Evolutionary conservation across 2,797 vertebrate genomes (phyloP), one percentile per base, ranked within the genome.

Genomic region (Mormyrops boulengeri): DNA sequence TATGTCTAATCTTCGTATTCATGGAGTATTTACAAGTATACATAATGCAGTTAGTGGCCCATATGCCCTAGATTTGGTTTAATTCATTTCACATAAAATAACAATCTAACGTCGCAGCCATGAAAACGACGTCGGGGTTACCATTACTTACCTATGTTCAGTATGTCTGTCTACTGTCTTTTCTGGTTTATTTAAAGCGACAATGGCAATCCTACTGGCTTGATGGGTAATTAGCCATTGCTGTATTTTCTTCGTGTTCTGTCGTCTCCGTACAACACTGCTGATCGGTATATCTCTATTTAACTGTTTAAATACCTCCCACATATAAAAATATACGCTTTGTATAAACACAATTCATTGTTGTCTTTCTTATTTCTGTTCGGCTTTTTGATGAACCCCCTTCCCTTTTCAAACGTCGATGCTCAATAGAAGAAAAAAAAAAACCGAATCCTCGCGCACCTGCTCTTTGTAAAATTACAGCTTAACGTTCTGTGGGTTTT

Each of bases 61-160:
- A 85, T 30, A 85, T 7, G n/a, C 12, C 44, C 82, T 50, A 47
- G 19, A 85, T 47, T 69, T 19, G n/a, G 9, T 47, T 44, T 85
- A 41, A 80, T 80, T 38, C 6, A 80, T 80, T 69, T 44, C 8
- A 49, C 26, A 11, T 22, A 50, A 47, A 85, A 52, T 85, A n/a
- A 69, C 2, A 30, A 19, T 17, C 12, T 26, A 73, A 30, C 19
- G 80, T 9, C 3, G 19, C 22, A 11, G 44, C 47, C 47, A 85
- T 50, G 82, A 85, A 85, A 85, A 22, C 82, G 82, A 49, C 38
- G 17, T 44, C 38, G 19, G 82, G 44, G 82, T 22, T 49, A 91
- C 90, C 89, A 90, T 17, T 85, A 95, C 94, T 95, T 92, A 95
- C 95, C 94, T 50, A 85, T 88, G 92, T 89, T 90, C 17, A 90